Evolutionary conservation across 2,113 vertebrate genomes (phyloP).

Genomic region (Lepus timidus): DNA sequence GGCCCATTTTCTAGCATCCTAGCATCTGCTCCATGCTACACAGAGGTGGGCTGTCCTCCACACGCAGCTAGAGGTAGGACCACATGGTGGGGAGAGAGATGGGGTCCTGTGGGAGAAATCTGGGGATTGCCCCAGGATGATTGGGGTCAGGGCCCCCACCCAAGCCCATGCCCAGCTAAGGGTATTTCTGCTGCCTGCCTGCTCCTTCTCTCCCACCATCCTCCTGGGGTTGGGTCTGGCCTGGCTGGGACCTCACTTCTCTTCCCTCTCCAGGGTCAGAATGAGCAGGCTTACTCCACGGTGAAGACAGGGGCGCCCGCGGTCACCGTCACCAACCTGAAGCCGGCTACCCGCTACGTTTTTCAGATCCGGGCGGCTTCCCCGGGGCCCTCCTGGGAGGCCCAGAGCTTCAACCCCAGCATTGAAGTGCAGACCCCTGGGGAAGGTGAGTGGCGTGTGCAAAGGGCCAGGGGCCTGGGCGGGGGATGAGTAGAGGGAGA

Average conservation of each 20-base stretch:
- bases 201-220: not conserved
- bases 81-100: not conserved
- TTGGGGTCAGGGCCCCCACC: not conserved
- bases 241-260: conserved; percentile 11
- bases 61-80: not conserved
- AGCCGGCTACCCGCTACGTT: conserved; percentile 95
- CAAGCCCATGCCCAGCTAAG: accelerated
- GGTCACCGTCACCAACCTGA: conserved; percentile 96
- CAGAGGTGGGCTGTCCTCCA: not conserved
- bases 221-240: not conserved
- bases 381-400: conserved; percentile 87
- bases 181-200: not conserved
- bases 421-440: conserved; percentile 96
- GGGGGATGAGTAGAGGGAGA: not conserved
- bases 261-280: conserved; percentile 92
- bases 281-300: conserved; percentile 96
- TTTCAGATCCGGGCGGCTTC: conserved; percentile 95
- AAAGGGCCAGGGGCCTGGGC: not conserved
- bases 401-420: conserved; percentile 91
- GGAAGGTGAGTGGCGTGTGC: conserved; percentile 91
- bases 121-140: not conserved
- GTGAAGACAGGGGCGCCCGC: conserved; percentile 94
- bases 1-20: not conserved
- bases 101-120: not conserved
- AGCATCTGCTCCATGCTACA: not conserved